Evolutionary conservation across 2,113 vertebrate species (phyloP).

Genomic region (Eulacestoma nigropectus): DNA sequence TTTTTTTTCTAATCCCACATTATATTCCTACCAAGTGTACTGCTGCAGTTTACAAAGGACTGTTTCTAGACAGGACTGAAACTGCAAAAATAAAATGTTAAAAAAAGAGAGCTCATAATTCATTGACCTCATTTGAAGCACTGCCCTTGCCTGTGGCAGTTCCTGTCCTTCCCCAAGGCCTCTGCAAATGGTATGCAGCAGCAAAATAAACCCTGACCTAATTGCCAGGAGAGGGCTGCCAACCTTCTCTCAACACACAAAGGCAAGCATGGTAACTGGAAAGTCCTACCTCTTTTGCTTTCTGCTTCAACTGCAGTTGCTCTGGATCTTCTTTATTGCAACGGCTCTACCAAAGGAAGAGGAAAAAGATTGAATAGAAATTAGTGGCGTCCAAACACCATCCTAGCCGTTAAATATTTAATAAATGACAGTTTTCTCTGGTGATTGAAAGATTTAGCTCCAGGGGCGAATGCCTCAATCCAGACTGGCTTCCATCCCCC

Average conservation of each 20-base stretch:
- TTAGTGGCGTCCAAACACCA: conserved; percentile 68
- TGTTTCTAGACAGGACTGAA: conserved; percentile 72
- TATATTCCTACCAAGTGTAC: conserved; percentile 70
- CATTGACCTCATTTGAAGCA: conserved; percentile 77
- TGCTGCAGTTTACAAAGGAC: conserved; percentile 68
- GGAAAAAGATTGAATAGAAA: conserved; percentile 64
- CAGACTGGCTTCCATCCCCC: conserved; percentile 48
- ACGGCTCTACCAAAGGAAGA: conserved; percentile 85
- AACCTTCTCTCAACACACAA: conserved; percentile 73
- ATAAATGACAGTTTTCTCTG: conserved; percentile 75
- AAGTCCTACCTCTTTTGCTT: conserved; percentile 86
- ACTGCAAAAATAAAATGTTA: conserved; percentile 73
- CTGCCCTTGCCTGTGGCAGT: conserved; percentile 90
- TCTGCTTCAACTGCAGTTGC: conserved; percentile 89
- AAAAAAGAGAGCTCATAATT: conserved; percentile 73
- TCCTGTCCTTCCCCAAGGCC: conserved; percentile 90
- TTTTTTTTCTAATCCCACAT: conserved; percentile 68
- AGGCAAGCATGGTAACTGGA: conserved; percentile 62
- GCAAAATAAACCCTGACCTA: conserved; percentile 95
- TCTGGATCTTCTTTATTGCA: conserved; percentile 88
- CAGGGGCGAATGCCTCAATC: conserved; percentile 69
- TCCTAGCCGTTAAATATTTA: conserved; percentile 74
- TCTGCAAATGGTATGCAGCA: conserved; percentile 91
- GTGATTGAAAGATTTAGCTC: conserved; percentile 76
- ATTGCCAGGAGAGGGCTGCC: conserved; percentile 84